Conservation (phyloP, 2,797 vertebrate species). For the Caiman crocodilus region DNA sequence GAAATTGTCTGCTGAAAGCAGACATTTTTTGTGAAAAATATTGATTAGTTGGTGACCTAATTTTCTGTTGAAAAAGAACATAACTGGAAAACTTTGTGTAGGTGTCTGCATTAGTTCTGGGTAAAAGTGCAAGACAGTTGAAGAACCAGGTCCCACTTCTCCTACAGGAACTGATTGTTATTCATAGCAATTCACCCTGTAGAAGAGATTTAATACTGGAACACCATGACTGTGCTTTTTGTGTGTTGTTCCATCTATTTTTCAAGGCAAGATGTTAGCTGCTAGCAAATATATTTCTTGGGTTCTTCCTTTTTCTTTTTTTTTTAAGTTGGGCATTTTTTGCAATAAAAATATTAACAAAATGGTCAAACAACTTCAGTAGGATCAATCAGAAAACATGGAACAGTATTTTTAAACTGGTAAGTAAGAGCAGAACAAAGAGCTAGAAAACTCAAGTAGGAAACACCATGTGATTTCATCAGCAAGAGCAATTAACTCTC, state of each 20-base stretch:
- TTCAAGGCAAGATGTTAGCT: not conserved
- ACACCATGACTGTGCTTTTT: not conserved
- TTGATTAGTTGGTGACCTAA: not conserved
- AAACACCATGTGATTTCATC: not conserved
- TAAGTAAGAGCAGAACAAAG: accelerated
- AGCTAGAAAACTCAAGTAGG: not conserved
- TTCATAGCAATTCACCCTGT: not conserved
- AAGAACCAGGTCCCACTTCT: not conserved
- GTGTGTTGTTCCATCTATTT: not conserved
- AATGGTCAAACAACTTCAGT: not conserved
- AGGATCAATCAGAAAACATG: not conserved
- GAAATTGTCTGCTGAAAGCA: not conserved
- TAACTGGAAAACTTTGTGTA: not conserved
- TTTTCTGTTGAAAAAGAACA: not conserved
- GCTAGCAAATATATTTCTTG: not conserved
- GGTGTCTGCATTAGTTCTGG: too few relatives aligned
- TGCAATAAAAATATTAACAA: not conserved
- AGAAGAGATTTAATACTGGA: not conserved
- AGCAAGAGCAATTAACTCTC: not conserved
- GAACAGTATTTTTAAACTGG: not conserved
- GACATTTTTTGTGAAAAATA: not conserved
- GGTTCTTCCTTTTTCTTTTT: not conserved
- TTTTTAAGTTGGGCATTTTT: not conserved
- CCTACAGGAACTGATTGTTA: not conserved
- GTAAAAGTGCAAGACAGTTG: accelerated